Conservation (phyloP, 2,797 vertebrate species). For the Catharus ustulatus region DNA sequence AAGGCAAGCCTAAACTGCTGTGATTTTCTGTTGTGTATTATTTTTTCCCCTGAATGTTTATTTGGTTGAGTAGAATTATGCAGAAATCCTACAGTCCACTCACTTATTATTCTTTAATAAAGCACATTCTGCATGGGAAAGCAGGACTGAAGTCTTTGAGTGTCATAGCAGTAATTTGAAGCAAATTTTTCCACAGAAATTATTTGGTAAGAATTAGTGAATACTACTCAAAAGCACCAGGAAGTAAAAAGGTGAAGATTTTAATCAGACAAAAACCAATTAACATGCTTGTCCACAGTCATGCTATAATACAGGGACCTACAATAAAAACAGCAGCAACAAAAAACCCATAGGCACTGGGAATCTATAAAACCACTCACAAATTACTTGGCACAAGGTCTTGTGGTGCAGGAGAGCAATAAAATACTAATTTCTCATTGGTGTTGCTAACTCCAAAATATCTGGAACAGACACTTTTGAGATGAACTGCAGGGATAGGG, state of each 20-base stretch:
- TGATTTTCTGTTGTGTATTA: not conserved
- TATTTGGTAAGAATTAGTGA: not conserved
- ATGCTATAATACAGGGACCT: not conserved
- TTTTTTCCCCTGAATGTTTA: not conserved
- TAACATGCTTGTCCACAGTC: not conserved
- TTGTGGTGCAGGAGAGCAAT: slow-evolving; percentile 12
- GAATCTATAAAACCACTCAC: slow-evolving; percentile 3
- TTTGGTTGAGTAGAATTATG: not conserved
- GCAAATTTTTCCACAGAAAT: not conserved
- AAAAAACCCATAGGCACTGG: not conserved
- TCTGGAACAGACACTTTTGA: slow-evolving; percentile 14
- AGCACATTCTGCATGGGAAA: not conserved
- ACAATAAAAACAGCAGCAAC: not conserved
- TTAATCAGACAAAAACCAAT: slow-evolving; percentile 25
- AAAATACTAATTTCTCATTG: slow-evolving; percentile 32
- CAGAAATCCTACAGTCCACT: not conserved
- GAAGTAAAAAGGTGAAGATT: not conserved
- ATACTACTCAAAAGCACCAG: not conserved
- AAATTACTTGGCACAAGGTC: slow-evolving; percentile 49
- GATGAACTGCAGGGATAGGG: not conserved
- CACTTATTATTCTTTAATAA: not conserved
- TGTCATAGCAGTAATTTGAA: not conserved
- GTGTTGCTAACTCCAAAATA: not conserved
- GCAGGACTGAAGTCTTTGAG: not conserved
- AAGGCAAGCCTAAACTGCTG: not conserved